Evolutionary conservation across 2,797 vertebrate species (phyloP), one percentile per base, ranked within the genome.

Genomic region (Esox lucius): DNA sequence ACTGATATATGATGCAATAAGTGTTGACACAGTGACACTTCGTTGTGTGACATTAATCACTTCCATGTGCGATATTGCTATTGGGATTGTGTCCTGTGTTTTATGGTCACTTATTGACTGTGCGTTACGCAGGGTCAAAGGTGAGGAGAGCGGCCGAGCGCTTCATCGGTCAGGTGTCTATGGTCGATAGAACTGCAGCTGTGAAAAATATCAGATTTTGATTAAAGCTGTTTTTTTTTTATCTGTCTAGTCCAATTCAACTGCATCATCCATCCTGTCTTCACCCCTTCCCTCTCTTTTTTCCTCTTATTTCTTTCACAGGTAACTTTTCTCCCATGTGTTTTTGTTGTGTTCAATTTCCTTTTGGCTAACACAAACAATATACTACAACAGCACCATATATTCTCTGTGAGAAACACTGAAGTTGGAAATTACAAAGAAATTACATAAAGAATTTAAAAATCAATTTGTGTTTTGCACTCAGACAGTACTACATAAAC

Each of bases 401-500:
- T 15, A 13, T 15, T 48, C 76, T 83, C 73, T 78, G 24, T 59
- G 28, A 42, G 66, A 53, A 69, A 26, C 7, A 83, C 70, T 15
- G 1, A 78, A 84, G 56, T 64, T 46, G 73, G 71, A 89, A 85
- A 85, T 86, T 79, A 79, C 46, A 24, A 84, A 75, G 84, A 86
- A 84, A 89, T 84, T 83, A 84, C 74, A 82, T 56, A 53, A 56
- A 78, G 24, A 79, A 76, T 83, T 90, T 71, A 75, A 85, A 89
- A 89, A 88, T 86, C 81, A 33, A 85, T 89, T 84, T 88, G 74
- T 82, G 75, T 84, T 46, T 82, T 66, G 64, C 75, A 73, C 77
- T 76, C 72, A 84, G 87, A 84, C 81, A 74, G 75, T 66, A 83
- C 39, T 74, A 74, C 75, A 83, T 75, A 83, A 74, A 85, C 53